Evolutionary conservation across 1,140 invertebrate species (phyloP).

Genomic region (Drosophila serrata): DNA sequence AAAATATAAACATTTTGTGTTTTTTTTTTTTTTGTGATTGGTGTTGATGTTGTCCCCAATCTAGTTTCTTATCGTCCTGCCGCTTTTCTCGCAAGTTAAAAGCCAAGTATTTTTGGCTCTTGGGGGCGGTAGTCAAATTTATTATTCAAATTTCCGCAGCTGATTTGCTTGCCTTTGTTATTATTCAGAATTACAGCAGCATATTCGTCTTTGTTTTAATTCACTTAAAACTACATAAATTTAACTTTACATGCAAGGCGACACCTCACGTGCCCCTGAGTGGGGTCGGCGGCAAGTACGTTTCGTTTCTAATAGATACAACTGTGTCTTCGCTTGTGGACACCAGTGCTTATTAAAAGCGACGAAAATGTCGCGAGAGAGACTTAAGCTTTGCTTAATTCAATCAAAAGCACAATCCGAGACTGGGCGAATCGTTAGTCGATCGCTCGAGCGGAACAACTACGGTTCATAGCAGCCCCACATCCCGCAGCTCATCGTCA

Average conservation of each 20-base stretch:
- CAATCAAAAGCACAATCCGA: conserved; percentile 64
- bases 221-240: conserved; percentile 83
- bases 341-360: conserved; percentile 25
- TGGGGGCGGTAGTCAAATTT: conserved; percentile 53
- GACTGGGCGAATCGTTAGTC: conserved; percentile 66
- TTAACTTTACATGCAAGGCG: conserved; percentile 76
- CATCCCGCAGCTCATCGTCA: background rate
- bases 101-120: conserved; percentile 50
- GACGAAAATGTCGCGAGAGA: conserved; percentile 37
- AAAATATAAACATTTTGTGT: conserved; percentile 75
- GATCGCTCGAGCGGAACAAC: conserved; percentile 59
- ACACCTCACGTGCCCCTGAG: conserved; percentile 74
- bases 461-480: conserved; percentile 48
- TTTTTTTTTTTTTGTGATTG: conserved; percentile 31
- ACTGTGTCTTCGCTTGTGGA: conserved; percentile 52
- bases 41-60: conserved; percentile 45
- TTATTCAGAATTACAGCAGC: conserved; percentile 57
- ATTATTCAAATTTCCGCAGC: conserved; percentile 73
- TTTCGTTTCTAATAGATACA: conserved; percentile 63
- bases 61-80: conserved; percentile 44
- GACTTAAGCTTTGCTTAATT: conserved; percentile 65
- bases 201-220: conserved; percentile 72
- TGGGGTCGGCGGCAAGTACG: conserved; percentile 30
- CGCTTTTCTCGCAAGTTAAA: conserved; percentile 65
- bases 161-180: conserved; percentile 66